phyloP scores from a whole-genome alignment of 2,888 invertebrate genomes.

The Thyatira batis region DNA sequence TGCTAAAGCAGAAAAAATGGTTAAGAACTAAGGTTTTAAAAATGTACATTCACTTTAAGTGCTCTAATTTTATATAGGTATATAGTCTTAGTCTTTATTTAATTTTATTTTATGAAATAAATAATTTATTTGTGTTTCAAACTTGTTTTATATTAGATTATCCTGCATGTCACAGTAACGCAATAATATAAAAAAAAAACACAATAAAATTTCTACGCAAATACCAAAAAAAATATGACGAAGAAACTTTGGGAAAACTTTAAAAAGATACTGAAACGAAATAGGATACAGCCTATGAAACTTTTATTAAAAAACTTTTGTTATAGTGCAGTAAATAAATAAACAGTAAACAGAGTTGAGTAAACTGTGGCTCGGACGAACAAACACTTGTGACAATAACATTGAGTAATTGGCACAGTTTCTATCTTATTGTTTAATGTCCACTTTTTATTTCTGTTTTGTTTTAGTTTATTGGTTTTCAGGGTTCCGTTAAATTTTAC shows the following conservation, averaged over 20 bases:
- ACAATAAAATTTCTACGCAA: too few species aligned
- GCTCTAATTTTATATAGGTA: not conserved
- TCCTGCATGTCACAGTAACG: too few species aligned
- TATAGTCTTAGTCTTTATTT: not conserved
- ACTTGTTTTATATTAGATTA: not conserved
- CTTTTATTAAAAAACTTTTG: not conserved
- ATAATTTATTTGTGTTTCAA: not conserved
- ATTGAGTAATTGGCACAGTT: not conserved
- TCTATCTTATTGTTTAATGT: not conserved
- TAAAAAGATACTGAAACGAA: too few species aligned
- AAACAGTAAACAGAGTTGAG: not conserved
- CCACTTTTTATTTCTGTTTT: not conserved
- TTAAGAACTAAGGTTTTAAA: too few species aligned
- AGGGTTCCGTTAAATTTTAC: not conserved
- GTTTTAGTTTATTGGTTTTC: not conserved
- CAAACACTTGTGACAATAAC: not conserved
- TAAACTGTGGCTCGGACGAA: not conserved
- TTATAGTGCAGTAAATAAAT: not conserved
- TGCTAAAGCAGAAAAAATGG: too few species aligned
- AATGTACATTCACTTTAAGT: too few species aligned
- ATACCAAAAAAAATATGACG: too few species aligned
- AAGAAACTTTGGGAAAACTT: too few species aligned
- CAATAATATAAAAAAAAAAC: too few species aligned
- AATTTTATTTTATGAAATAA: not conserved
- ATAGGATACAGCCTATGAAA: not conserved